phyloP scores from a whole-genome alignment of 2,113 vertebrate genomes.

The Herpailurus yagouaroundi region DNA sequence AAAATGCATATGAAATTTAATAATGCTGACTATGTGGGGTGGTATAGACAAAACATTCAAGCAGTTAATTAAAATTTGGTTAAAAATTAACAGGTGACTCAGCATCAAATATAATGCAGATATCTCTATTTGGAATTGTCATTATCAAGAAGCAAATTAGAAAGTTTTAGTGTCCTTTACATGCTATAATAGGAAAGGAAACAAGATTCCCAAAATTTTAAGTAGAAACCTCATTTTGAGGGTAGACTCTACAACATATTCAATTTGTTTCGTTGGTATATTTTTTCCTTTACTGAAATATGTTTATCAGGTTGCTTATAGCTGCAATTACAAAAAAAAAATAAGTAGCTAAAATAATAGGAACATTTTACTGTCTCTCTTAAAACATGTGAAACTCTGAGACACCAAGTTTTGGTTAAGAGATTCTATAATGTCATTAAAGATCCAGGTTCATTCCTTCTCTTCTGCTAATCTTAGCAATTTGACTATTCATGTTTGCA shows the following conservation, averaged over 20 bases:
- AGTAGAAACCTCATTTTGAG: slow-evolving; percentile 32
- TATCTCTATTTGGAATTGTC: neutral
- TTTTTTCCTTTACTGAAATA: slow-evolving; percentile 27
- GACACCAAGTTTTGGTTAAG: neutral
- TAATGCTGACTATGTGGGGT: neutral
- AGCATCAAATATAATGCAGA: neutral
- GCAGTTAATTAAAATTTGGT: neutral
- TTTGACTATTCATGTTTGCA: slow-evolving; percentile 1
- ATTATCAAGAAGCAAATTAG: slow-evolving; percentile 12
- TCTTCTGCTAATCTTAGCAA: neutral
- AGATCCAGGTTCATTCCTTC: neutral
- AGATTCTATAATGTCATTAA: neutral
- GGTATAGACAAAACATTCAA: neutral
- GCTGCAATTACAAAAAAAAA: neutral
- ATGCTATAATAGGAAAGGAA: slow-evolving; percentile 26
- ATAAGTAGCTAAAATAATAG: neutral
- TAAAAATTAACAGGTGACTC: neutral
- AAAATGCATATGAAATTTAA: neutral
- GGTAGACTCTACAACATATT: neutral
- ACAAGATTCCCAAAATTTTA: neutral
- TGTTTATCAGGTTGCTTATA: neutral
- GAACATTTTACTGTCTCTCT: neutral
- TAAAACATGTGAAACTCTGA: neutral
- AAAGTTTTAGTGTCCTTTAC: neutral
- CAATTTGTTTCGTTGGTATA: neutral